Evolutionary conservation across 2,888 invertebrate genomes (phyloP), one percentile per base, ranked within the genome.

Genomic region (Salpingus planirostris): DNA sequence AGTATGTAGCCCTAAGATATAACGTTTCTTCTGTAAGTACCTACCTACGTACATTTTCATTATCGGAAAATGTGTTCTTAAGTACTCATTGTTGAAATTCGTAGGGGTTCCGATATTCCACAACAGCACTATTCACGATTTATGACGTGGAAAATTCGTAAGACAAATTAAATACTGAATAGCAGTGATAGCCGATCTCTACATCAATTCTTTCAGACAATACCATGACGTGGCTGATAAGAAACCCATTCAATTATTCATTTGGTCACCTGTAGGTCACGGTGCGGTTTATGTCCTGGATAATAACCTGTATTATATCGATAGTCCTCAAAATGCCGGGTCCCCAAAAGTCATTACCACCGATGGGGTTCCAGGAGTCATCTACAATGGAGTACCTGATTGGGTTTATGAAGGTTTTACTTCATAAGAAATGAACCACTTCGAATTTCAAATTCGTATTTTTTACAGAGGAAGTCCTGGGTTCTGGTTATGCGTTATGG

Each of bases 351-450:
- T 35, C 33, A 46, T 52, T 11, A 87, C 89, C 0, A 63, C 57
- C 0, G 75, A 71, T 46, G 53, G 54, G 10, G 29, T 36, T 10
- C 27, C 36, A n/a, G 50, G 49, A n/a, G 66, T 89, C 29, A 38
- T 54, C 18, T 90, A 81, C 60, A 84, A 86, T 57, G 91, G 91
- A 2, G 71, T 86, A 11, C 76, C 90, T 5, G 92, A 93, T 61
- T 93, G 93, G 93, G 80, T 92, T 21, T 93, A 93, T 58, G 92
- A 92, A 76, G 86, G 86, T 84, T 59, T 14, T 24, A 4, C 15
- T 15, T 37, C 29, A 22, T n/a, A n/a, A n/a, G n/a, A n/a, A n/a
- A n/a, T n/a, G n/a, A n/a, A n/a, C n/a, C n/a, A n/a, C n/a, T n/a
- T n/a, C n/a, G n/a, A n/a, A n/a, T n/a, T n/a, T n/a, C n/a, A n/a